Conservation (phyloP, 1,140 invertebrate genomes). For the Steinernema khuongi region DNA sequence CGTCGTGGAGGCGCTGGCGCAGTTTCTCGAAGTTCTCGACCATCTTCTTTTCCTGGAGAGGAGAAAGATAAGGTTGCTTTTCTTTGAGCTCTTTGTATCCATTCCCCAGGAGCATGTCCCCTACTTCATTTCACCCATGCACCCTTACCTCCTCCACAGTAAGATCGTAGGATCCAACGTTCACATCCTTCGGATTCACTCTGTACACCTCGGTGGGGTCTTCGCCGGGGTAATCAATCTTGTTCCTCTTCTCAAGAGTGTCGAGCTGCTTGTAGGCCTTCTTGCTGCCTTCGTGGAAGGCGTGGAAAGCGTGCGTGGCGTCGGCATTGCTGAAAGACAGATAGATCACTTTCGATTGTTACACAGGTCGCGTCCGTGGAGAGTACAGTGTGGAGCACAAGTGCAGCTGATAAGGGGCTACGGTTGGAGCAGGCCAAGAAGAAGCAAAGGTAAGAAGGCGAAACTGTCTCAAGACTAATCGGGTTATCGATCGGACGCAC, state of each 20-base stretch:
- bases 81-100: neutral
- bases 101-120: neutral
- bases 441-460: too few species aligned
- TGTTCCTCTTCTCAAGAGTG: conserved; percentile 36
- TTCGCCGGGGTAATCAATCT: conserved; percentile 23
- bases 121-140: neutral
- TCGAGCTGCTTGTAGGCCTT: conserved; percentile 54
- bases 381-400: conserved; percentile 3
- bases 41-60: conserved; percentile 53
- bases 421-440: neutral
- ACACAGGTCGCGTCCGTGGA: neutral
- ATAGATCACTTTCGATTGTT: neutral
- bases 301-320: conserved; percentile 58
- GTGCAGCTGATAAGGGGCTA: conserved; percentile 9
- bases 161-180: conserved; percentile 49
- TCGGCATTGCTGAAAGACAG: conserved; percentile 50
- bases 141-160: conserved; percentile 47
- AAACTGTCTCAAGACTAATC: conserved; percentile 4
- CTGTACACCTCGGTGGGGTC: conserved; percentile 6
- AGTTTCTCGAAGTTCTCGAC: conserved; percentile 52
- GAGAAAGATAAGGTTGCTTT: neutral
- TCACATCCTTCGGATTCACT: conserved; percentile 36
- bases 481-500: neutral
- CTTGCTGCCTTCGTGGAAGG: conserved; percentile 47
- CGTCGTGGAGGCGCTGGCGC: conserved; percentile 43